Conservation (phyloP, 2,113 vertebrate genomes). For the Sisor rabdophorus region DNA sequence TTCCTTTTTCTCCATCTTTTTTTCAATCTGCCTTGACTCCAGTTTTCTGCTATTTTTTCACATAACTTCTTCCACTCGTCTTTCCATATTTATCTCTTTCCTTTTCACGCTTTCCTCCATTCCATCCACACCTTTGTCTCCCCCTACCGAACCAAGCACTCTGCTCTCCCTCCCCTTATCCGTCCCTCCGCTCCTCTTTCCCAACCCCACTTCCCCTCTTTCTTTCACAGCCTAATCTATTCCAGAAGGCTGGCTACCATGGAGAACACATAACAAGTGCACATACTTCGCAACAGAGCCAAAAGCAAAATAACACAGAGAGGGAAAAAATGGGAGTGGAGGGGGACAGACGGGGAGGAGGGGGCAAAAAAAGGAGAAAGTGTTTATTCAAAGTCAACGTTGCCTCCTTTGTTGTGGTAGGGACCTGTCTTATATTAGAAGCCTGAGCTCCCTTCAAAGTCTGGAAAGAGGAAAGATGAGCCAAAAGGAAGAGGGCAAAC, state of each 20-base stretch:
- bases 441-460: constrained; percentile 51
- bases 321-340: constrained; percentile 48
- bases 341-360: constrained; percentile 34
- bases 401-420: constrained; percentile 54
- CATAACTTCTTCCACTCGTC: constrained; percentile 37
- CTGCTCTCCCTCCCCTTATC: constrained; percentile 29
- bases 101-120: constrained; percentile 40
- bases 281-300: constrained; percentile 49
- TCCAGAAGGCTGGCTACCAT: constrained; percentile 55
- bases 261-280: constrained; percentile 56
- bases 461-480: constrained; percentile 52
- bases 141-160: constrained; percentile 36
- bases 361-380: constrained; percentile 42
- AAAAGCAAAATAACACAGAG: constrained; percentile 54
- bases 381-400: constrained; percentile 55
- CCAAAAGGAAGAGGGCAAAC: constrained; percentile 45
- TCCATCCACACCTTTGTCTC: constrained; percentile 42
- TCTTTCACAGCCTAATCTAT: constrained; percentile 51
- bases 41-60: constrained; percentile 32
- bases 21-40: constrained; percentile 1
- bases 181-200: constrained; percentile 25
- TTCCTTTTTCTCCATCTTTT: neutral
- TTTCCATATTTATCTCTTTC: constrained; percentile 17
- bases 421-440: constrained; percentile 56
- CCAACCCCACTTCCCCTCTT: constrained; percentile 23